Evolutionary conservation across 2,888 invertebrate species (phyloP).

Genomic region (Nymphalis c-album): DNA sequence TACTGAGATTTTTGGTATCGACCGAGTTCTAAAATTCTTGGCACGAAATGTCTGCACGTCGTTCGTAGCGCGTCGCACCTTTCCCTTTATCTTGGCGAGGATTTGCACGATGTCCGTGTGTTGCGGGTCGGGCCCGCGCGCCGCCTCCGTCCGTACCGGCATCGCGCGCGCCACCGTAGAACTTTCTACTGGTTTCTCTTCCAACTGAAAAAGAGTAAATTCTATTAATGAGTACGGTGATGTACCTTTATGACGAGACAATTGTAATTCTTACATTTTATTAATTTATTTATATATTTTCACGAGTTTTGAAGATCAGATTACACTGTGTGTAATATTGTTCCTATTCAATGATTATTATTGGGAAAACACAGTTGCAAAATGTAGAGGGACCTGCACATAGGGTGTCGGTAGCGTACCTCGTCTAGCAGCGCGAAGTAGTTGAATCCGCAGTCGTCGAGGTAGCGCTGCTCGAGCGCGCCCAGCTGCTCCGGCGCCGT

Average conservation of each 20-base stretch:
- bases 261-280: too few relatives aligned
- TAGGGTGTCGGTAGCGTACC: conserved; percentile 50
- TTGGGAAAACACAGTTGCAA: too few relatives aligned
- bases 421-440: conserved; percentile 86
- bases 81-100: conserved; percentile 88
- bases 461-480: conserved; percentile 86
- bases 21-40: too few relatives aligned
- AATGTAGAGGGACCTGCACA: too few relatives aligned
- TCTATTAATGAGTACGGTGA: neutral
- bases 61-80: conserved; percentile 53
- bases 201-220: conserved; percentile 50
- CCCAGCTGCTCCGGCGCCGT: conserved; percentile 84
- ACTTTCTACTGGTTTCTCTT: conserved; percentile 62
- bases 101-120: conserved; percentile 86
- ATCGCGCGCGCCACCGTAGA: conserved; percentile 49
- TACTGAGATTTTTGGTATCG: too few relatives aligned
- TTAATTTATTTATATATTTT: too few relatives aligned
- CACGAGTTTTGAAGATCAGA: too few relatives aligned
- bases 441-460: conserved; percentile 88
- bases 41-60: neutral
- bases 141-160: conserved; percentile 31
- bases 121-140: conserved; percentile 52
- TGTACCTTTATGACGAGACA: too few relatives aligned
- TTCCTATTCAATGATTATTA: too few relatives aligned
- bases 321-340: too few relatives aligned